Evolutionary conservation across 2,113 vertebrate genomes (phyloP).

Genomic region (Phalacrocorax aristotelis): DNA sequence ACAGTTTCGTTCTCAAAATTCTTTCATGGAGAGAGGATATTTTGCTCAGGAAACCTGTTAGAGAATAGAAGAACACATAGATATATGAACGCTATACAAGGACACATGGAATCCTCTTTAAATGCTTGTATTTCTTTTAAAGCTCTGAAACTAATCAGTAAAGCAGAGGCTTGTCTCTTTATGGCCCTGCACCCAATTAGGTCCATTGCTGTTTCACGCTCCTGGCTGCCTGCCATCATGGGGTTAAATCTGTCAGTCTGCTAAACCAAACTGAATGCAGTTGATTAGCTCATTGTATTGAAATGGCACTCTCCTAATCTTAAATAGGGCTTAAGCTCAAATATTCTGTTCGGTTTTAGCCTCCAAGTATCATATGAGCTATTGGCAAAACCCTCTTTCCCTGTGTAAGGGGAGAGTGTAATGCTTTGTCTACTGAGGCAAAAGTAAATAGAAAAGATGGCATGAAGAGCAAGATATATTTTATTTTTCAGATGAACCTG

Average conservation of each 20-base stretch:
- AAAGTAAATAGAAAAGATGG: background rate
- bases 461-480: background rate
- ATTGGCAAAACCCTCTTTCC: background rate
- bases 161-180: background rate
- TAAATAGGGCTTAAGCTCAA: background rate
- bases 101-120: background rate
- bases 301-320: background rate
- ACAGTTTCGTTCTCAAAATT: background rate
- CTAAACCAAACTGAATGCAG: background rate
- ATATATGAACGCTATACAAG: background rate
- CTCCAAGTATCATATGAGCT: rapidly evolving
- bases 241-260: background rate
- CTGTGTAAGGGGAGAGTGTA: background rate
- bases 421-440: background rate
- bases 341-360: background rate
- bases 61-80: background rate
- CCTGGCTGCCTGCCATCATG: background rate
- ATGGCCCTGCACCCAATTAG: background rate
- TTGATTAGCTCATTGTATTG: background rate
- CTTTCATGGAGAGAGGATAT: background rate
- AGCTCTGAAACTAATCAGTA: background rate
- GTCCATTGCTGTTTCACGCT: background rate
- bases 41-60: background rate
- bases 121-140: background rate
- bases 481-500: background rate